Evolutionary conservation across 2,797 vertebrate genomes (phyloP), one percentile per base, ranked within the genome.

Genomic region (Antrozous pallidus): DNA sequence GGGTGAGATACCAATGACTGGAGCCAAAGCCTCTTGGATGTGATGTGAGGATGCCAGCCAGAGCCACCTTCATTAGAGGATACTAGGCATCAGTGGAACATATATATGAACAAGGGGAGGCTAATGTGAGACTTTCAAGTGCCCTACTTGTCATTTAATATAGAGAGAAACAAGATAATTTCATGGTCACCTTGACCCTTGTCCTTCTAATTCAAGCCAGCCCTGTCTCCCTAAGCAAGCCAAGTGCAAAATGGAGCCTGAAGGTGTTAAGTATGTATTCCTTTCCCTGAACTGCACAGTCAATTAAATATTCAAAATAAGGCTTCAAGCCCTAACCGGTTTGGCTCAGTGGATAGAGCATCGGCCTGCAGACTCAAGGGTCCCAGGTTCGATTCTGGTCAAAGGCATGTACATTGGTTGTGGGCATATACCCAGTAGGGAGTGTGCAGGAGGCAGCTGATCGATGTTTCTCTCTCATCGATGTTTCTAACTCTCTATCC

Each of bases 281-380:
- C 24, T 86, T 61, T 82, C 54, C 47, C 42, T 47, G 28, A 90
- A 61, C 51, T 63, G 69, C 38, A 71, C 14, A 80, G 33, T 40
- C 69, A 93, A 70, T 70, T 75, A 85, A 65, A 80, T 71, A 33
- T 79, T 91, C 88, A 56, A 54, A 93, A 91, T 80, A 80, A 94
- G 84, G 49, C n/a, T 78, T 92, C 42, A 63, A 84, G 18, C 8
- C 49, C 49, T 51, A 51, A 20, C 49, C 18, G 0, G 49, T 20
- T 51, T 51, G 49, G 49, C 18, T 51, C 49, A 51, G 49, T 51
- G 49, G 49, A 51, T 51, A 51, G 49, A 51, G 49, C 49, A 7
- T 51, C 6, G 1, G 49, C 49, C 49, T 20, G 18, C 2, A 7
- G 49, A 51, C 49, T 51, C 49, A 51, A 51, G 7, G 49, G 49